These are phyloP conservation scores for Heliconius ethilla DNA, from an alignment of 2,888 invertebrate species.

Conservation along the genomic window DNA sequence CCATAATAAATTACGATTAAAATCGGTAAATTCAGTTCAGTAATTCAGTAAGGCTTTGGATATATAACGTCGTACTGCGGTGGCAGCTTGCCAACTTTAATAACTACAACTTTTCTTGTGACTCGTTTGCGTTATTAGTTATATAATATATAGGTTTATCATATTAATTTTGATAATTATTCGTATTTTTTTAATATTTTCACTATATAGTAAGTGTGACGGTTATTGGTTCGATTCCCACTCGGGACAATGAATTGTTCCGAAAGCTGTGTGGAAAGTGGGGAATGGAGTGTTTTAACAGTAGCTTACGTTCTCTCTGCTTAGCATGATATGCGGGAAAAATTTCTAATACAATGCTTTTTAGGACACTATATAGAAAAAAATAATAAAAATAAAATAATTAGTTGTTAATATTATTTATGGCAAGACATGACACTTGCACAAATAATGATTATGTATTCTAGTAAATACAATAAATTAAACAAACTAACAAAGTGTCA, in stretches of 20 bases:
- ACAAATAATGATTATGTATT: not conserved
- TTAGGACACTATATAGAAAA: too few species aligned
- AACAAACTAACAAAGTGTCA: conserved; percentile 42
- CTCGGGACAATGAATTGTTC: too few species aligned
- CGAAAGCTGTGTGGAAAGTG: too few species aligned
- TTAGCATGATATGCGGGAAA: too few species aligned
- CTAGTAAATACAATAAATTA: conserved; percentile 24
- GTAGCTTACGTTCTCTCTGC: too few species aligned
- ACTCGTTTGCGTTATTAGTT: not conserved
- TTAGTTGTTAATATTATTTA: too few species aligned
- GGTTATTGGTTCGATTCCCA: too few species aligned
- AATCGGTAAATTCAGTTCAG: conserved; percentile 52
- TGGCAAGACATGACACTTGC: not conserved
- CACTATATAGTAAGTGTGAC: too few species aligned
- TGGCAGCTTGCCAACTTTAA: conserved; percentile 62
- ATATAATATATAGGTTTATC: not conserved
- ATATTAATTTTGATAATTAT: not conserved
- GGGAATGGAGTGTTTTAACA: too few species aligned
- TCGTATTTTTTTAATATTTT: not conserved
- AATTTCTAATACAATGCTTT: too few species aligned
- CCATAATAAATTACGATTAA: conserved; percentile 59
- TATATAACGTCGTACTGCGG: conserved; percentile 31
- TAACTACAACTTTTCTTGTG: conserved; percentile 17
- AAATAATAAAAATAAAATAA: too few species aligned
- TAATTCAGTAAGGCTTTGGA: conserved; percentile 43